Base-by-base conservation (phyloP, 1,140 invertebrate species). In the Latrodectus geometricus region DNA sequence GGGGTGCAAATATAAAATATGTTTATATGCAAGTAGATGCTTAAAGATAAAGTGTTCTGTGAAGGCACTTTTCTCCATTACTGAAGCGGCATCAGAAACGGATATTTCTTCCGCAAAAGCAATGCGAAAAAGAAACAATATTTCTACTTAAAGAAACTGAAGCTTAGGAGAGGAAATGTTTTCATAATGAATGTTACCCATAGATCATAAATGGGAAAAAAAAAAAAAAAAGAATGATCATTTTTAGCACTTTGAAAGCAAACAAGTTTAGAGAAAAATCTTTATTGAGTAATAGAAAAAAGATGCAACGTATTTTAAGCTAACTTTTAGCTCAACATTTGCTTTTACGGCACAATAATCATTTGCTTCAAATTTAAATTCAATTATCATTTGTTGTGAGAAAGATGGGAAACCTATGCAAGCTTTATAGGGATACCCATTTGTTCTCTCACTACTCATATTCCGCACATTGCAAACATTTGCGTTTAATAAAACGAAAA, bases 81-180 rank as follows among this genome's bases (percentile, higher is more conserved):
- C 78, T 70, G 70, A 80, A 56, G 66, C 78, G 74, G 80, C 74
- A 74, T 35, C 21, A 54, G 68, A 81, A 81, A 81, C 68, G 80
- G 69, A 74, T 83, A 52, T 66, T 21, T 21, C 52, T 23, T 56
- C n/a, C n/a, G 61, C 54, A 56, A 73, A 65, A 74, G 21, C 54
- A 72, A 70, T n/a, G 68, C 14, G 52, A 14, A 48, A 65, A 17
- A 83, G 74, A 83, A 74, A 83, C 80, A 83, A 83, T 83, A 74
- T 52, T 74, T 83, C 80, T 83, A 74, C 72, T 83, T 83, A 74
- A 74, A 83, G 70, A 72, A 83, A 83, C 80, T 74, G 72, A 74
- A 65, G 80, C 49, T 70, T 52, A 48, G 11, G 21, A 80, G 8
- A 80, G 70, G 78, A 83, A 74, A 83, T 74, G 70, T 70, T 74